A percentile compares a stretch with the other conserved stretches of the same genome.
Conservation (phyloP, 2,888 invertebrate genomes). For the Choreutis nemorana region DNA sequence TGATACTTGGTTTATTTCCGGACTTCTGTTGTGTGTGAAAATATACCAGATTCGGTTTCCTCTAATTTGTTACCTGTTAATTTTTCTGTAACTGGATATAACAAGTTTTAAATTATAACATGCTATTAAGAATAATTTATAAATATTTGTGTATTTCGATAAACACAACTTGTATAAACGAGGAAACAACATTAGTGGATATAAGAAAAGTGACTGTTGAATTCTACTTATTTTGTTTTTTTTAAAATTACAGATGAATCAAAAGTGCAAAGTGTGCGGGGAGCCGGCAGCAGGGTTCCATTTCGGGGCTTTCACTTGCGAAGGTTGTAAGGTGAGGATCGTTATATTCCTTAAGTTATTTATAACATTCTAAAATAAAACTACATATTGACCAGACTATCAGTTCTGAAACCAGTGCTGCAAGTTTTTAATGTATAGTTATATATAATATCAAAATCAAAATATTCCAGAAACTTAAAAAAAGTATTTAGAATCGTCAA, state of each 20-base stretch:
- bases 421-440: too few species aligned
- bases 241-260: constrained; percentile 84
- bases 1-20: too few species aligned
- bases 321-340: constrained; percentile 89
- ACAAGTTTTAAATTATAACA: not conserved
- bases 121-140: not conserved
- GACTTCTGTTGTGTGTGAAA: too few species aligned
- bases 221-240: constrained; percentile 4
- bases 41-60: too few species aligned
- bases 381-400: too few species aligned
- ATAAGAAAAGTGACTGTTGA: not conserved
- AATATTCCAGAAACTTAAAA: too few species aligned
- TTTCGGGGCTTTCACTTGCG: constrained; percentile 95
- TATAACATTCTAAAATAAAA: too few species aligned
- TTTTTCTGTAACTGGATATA: too few species aligned
- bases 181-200: not conserved
- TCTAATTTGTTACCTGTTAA: too few species aligned
- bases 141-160: not conserved
- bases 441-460: too few species aligned
- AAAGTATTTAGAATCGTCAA: too few species aligned
- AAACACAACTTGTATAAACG: not conserved
- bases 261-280: constrained; percentile 95
- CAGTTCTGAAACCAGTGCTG: not conserved
- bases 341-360: constrained; percentile 1
- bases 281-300: constrained; percentile 96